Percentiles rank a stretch among this genome's conserved stretches.
Conservation (phyloP, 1,140 invertebrate genomes). For the Zaprionus ghesquierei region DNA sequence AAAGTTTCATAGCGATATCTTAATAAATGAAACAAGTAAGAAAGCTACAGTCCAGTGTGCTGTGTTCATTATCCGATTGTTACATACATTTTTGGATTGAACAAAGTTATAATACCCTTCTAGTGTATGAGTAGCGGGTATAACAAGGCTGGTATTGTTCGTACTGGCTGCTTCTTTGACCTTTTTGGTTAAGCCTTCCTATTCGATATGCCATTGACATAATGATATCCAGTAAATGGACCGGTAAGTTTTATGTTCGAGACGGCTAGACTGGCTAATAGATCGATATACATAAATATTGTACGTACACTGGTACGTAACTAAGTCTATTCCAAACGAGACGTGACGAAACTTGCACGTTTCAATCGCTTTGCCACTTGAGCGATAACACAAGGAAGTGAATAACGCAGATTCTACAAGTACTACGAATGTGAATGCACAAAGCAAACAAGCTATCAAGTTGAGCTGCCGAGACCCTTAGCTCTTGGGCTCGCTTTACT, state of each 20-base stretch:
- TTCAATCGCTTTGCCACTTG: conserved; percentile 15
- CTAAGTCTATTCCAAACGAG: conserved; percentile 30
- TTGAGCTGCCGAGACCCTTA: neutral
- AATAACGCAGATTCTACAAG: conserved; percentile 38
- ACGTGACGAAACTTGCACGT: conserved; percentile 41
- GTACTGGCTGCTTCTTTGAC: neutral
- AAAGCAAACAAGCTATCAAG: neutral
- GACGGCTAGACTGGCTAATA: conserved; percentile 66
- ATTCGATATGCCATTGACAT: neutral
- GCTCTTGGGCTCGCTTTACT: neutral
- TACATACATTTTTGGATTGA: too few relatives aligned
- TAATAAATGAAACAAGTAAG: too few relatives aligned
- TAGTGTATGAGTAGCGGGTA: too few relatives aligned
- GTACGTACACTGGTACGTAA: conserved; percentile 27
- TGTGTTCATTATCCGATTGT: too few relatives aligned
- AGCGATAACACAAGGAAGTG: conserved; percentile 37
- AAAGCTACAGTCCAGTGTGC: too few relatives aligned
- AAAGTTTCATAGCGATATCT: too few relatives aligned
- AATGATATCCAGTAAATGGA: neutral
- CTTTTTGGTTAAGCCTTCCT: neutral
- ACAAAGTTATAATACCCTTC: too few relatives aligned
- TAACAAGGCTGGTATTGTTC: too few relatives aligned
- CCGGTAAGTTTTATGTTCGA: conserved; percentile 41
- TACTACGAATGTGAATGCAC: neutral
- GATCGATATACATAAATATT: conserved; percentile 27